A percentile compares a stretch with the other conserved stretches of the same genome.
These are phyloP conservation scores for Pygmarrhopalites habei DNA, from an alignment of 1,140 invertebrate species.

Conservation along the genomic window DNA sequence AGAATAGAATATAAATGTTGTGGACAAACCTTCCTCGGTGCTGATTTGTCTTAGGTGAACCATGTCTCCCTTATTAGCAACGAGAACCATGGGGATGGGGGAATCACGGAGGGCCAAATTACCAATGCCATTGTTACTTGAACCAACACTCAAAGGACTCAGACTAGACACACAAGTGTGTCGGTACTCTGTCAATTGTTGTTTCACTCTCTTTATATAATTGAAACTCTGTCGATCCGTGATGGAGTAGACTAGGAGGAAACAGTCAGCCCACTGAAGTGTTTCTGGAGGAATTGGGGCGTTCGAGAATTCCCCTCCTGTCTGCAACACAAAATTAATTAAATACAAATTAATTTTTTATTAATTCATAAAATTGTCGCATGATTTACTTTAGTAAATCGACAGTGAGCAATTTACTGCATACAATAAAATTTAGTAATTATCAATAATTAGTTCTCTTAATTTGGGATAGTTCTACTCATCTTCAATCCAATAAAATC, in stretches of 20 bases:
- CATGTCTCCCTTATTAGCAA: conserved; percentile 88
- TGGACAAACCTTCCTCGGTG: conserved; percentile 67
- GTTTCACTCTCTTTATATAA: conserved; percentile 66
- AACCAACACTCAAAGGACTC: conserved; percentile 19
- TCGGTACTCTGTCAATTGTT: conserved; percentile 54
- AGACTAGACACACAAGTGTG: too few relatives aligned
- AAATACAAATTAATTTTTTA: too few relatives aligned
- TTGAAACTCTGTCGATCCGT: conserved; percentile 80
- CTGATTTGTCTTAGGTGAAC: conserved; percentile 83
- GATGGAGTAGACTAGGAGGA: conserved; percentile 83
- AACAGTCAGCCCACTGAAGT: conserved; percentile 79
- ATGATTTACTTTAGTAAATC: too few relatives aligned
- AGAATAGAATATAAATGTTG: too few relatives aligned
- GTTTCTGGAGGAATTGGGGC: conserved; percentile 68
- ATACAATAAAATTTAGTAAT: too few relatives aligned
- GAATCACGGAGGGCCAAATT: conserved; percentile 14
- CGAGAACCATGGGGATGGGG: conserved; percentile 58
- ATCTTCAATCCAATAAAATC: too few relatives aligned
- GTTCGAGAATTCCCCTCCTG: too few relatives aligned
- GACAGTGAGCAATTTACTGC: too few relatives aligned
- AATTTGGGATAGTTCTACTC: too few relatives aligned
- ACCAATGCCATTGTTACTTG: conserved; percentile 5
- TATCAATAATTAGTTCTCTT: too few relatives aligned
- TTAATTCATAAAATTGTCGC: too few relatives aligned
- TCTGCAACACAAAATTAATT: too few relatives aligned